Conservation (phyloP, 2,113 vertebrate genomes). For the Craseonycteris thonglongyai region DNA sequence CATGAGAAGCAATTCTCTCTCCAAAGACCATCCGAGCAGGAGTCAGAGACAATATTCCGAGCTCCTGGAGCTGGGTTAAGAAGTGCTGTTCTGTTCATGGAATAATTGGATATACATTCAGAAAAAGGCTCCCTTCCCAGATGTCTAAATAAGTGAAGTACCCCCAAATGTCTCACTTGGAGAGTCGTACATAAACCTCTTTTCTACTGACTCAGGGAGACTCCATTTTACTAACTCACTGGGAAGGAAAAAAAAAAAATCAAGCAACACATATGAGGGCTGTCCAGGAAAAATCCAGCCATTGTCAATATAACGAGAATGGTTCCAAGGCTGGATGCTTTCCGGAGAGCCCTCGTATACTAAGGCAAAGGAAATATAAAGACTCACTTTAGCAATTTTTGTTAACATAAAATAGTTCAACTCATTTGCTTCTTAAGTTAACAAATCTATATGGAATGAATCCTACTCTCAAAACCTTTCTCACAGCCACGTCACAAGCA, state of each 20-base stretch:
- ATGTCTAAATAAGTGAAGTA: neutral
- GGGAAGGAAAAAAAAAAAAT: neutral
- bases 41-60: conserved; percentile 95
- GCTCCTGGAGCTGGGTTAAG: conserved; percentile 92
- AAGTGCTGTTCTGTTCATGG: conserved; percentile 92
- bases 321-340: too few relatives aligned
- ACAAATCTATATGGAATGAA: neutral
- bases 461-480: neutral
- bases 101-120: conserved; percentile 56
- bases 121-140: conserved; percentile 19
- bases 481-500: too few relatives aligned
- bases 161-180: neutral
- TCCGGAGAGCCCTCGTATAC: too few relatives aligned
- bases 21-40: conserved; percentile 96
- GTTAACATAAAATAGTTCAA: neutral
- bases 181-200: neutral
- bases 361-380: neutral
- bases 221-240: neutral
- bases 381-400: neutral
- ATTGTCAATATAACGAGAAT: too few relatives aligned
- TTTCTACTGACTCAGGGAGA: neutral
- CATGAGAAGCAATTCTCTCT: conserved; percentile 94
- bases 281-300: too few relatives aligned
- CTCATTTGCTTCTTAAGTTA: neutral
- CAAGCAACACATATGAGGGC: too few relatives aligned